A percentile compares a stretch with the other conserved stretches of the same genome.
Evolutionary conservation across 2,888 invertebrate species (phyloP).

Genomic region (Metellina segmentata): DNA sequence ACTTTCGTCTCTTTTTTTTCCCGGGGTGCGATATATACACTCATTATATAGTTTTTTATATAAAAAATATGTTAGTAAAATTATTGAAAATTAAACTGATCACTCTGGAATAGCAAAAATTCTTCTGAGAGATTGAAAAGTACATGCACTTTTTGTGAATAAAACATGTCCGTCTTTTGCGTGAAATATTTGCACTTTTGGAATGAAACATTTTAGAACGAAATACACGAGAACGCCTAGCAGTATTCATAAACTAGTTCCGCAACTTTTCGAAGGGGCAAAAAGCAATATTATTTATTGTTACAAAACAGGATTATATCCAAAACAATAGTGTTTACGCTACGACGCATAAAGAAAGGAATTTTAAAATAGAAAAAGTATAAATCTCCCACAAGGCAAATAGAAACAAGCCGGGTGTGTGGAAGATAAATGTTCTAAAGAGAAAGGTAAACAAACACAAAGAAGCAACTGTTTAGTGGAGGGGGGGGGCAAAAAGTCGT

Average conservation of each 20-base stretch:
- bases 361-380: not conserved
- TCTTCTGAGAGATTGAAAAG: no score
- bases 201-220: not conserved
- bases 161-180: not conserved
- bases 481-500: not conserved
- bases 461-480: not conserved
- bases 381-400: not conserved
- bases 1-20: no score
- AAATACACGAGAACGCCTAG: not conserved
- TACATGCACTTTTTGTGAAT: not conserved
- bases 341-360: not conserved
- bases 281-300: not conserved
- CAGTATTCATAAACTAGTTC: not conserved
- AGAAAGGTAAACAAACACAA: not conserved
- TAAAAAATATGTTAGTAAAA: no score
- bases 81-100: no score
- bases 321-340: not conserved
- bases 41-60: no score
- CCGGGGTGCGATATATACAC: no score
- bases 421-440: not conserved
- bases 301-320: not conserved
- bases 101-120: no score
- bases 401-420: not conserved
- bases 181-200: not conserved
- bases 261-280: not conserved